phyloP scores from a whole-genome alignment of 1,140 invertebrate genomes.

The Heliconius congener region DNA sequence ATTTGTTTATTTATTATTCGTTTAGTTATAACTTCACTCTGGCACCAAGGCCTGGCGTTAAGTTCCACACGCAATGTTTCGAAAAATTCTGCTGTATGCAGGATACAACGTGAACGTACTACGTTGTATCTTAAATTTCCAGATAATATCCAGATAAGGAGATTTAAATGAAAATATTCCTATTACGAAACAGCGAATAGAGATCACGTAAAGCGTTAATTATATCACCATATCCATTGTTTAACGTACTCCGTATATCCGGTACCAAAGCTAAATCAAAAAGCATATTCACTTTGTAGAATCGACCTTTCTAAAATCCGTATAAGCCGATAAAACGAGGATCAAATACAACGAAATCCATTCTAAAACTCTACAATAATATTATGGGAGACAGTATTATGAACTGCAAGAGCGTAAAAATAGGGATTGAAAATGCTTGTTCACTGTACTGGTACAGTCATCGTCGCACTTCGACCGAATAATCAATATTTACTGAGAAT shows the following conservation, averaged over 20 bases:
- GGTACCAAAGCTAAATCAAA: slow-evolving; percentile 21
- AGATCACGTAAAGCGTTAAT: background rate
- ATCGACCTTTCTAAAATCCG: slow-evolving; percentile 38
- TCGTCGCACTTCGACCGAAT: background rate
- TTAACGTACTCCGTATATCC: slow-evolving; percentile 17
- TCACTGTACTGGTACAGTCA: background rate
- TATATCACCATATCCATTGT: background rate
- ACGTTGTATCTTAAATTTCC: no score
- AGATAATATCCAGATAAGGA: no score
- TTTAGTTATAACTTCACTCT: no score
- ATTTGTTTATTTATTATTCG: no score
- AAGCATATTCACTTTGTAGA: slow-evolving; percentile 27
- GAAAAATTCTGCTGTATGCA: no score
- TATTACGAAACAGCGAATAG: background rate
- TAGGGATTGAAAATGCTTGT: background rate
- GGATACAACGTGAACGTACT: no score
- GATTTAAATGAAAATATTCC: background rate
- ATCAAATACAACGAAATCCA: slow-evolving; percentile 34
- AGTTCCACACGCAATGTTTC: no score
- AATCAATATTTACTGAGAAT: slow-evolving; percentile 14
- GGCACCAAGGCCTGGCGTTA: no score
- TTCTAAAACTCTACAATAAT: slow-evolving; percentile 11
- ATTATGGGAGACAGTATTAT: background rate
- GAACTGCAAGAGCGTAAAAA: background rate
- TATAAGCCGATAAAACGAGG: slow-evolving; percentile 42